Evolutionary conservation across 2,888 invertebrate genomes (phyloP).

Genomic region (Caenorhabditis sp.): DNA sequence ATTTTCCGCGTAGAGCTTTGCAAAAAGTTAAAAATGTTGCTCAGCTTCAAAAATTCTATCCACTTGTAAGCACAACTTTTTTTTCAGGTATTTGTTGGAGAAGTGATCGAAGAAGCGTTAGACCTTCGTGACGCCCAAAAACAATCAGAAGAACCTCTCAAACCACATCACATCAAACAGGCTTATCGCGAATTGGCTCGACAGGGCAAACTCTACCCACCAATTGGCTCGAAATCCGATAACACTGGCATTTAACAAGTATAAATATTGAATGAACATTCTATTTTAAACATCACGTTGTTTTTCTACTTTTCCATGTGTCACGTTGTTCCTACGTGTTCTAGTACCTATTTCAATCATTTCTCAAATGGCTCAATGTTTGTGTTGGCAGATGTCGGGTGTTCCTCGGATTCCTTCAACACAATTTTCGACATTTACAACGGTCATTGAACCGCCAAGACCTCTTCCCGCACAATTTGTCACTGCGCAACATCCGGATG

Average conservation of each 20-base stretch:
- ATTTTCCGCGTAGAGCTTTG: too few relatives aligned
- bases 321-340: neutral
- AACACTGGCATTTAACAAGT: neutral
- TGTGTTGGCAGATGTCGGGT: slow-evolving; percentile 5
- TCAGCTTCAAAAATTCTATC: too few relatives aligned
- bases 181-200: slow-evolving; percentile 56
- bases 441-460: slow-evolving; percentile 45
- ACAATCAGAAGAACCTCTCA: slow-evolving; percentile 37
- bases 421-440: slow-evolving; percentile 39
- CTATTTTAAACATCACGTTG: too few relatives aligned
- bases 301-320: neutral
- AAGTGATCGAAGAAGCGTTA: slow-evolving; percentile 90
- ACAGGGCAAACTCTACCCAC: slow-evolving; percentile 65
- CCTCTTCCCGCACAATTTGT: slow-evolving; percentile 22
- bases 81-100: slow-evolving; percentile 98
- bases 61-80: too few relatives aligned
- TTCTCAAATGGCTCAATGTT: neutral
- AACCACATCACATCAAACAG: slow-evolving; percentile 51
- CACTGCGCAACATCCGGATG: slow-evolving; percentile 33
- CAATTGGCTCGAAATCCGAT: slow-evolving; percentile 30
- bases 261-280: too few relatives aligned
- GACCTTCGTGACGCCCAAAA: slow-evolving; percentile 36
- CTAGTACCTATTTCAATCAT: neutral
- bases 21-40: too few relatives aligned
- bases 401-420: slow-evolving; percentile 23